phyloP scores from a whole-genome alignment of 2,888 invertebrate species.

The Conomelus anceps region DNA sequence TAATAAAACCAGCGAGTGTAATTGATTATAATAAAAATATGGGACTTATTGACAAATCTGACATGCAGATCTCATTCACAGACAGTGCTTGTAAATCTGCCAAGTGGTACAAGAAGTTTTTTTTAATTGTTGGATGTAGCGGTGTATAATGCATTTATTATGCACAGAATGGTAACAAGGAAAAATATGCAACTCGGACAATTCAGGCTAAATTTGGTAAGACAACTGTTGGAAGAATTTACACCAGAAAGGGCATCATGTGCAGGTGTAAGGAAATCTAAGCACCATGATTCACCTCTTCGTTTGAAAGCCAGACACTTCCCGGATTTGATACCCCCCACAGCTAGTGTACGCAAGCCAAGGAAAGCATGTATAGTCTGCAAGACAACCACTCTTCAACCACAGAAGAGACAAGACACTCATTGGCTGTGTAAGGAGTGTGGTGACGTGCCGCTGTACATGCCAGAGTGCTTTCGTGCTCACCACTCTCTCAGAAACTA shows the following conservation, averaged over 20 bases:
- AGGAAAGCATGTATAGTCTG: too few relatives aligned
- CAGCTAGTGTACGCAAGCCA: too few relatives aligned
- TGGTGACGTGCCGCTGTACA: not conserved
- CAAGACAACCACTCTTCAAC: not conserved
- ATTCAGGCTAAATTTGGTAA: not conserved
- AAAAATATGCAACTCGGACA: not conserved
- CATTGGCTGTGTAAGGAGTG: not conserved
- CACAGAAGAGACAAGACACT: not conserved
- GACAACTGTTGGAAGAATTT: conserved; percentile 1
- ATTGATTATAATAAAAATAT: conserved; percentile 13
- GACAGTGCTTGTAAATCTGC: conserved; percentile 4
- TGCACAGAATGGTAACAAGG: not conserved
- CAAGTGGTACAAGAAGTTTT: conserved; percentile 10
- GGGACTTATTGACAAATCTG: conserved; percentile 8
- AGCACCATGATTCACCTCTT: not conserved
- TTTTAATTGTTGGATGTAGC: conserved; percentile 2
- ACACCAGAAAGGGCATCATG: not conserved
- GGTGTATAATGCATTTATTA: not conserved
- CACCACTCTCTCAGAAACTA: not conserved
- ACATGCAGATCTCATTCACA: conserved; percentile 13
- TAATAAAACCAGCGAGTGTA: conserved; percentile 1
- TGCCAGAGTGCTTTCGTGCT: not conserved
- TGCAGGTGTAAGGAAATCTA: not conserved
- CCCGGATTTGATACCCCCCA: not conserved
- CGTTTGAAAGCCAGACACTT: not conserved